These are phyloP conservation scores for Nerophis ophidion DNA, from an alignment of 2,113 vertebrate species.

Conservation along the genomic window DNA sequence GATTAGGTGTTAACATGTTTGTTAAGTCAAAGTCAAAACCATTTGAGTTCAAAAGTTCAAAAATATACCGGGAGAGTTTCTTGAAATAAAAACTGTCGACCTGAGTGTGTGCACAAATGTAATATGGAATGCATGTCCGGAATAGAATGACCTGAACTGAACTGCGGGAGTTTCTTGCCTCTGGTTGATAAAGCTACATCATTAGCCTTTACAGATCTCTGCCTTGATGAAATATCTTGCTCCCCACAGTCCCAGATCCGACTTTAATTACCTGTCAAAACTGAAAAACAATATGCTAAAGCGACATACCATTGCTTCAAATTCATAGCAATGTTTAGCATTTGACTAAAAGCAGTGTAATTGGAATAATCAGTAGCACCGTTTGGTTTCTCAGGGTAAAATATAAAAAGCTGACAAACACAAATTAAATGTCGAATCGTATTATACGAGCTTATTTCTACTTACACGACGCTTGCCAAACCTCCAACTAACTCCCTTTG, in stretches of 20 bases:
- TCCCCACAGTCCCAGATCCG: neutral
- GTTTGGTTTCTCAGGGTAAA: neutral
- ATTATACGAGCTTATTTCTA: neutral
- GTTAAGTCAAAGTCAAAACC: too few species aligned
- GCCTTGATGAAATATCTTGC: neutral
- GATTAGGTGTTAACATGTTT: too few species aligned
- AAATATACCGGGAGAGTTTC: too few species aligned
- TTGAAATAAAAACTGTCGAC: too few species aligned
- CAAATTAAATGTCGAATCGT: neutral
- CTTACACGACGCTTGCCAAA: slow-evolving; percentile 1
- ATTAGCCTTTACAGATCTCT: neutral
- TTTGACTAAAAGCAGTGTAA: neutral
- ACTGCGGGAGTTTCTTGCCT: too few species aligned
- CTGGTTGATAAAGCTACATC: neutral
- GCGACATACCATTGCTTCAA: neutral
- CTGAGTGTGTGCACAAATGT: too few species aligned
- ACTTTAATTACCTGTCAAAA: neutral
- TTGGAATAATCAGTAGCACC: neutral
- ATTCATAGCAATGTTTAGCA: neutral
- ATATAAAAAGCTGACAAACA: neutral
- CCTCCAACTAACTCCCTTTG: slow-evolving; percentile 2
- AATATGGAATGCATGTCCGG: too few species aligned
- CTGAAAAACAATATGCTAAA: too few species aligned
- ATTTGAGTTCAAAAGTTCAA: too few species aligned
- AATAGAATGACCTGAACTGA: too few species aligned